phyloP scores from a whole-genome alignment of 2,888 invertebrate species.

The Taenaris catops region DNA sequence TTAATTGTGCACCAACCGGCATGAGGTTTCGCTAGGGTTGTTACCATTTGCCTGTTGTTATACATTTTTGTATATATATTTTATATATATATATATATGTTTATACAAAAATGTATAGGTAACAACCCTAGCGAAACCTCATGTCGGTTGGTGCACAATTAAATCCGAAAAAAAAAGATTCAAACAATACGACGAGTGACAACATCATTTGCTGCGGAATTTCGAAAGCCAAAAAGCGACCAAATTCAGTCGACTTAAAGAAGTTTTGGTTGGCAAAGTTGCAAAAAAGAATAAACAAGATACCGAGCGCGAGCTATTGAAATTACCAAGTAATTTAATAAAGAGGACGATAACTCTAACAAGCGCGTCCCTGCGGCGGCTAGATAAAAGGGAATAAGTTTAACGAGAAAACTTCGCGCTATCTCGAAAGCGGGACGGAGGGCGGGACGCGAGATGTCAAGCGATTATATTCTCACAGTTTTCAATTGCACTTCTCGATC shows the following conservation, averaged over 20 bases:
- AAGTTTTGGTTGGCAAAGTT: conserved; percentile 16
- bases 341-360: conserved; percentile 55
- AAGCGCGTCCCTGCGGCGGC: conserved; percentile 38
- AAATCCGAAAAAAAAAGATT: too few relatives aligned
- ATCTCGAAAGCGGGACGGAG: conserved; percentile 33
- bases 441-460: conserved; percentile 17
- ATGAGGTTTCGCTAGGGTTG: too few relatives aligned
- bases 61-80: too few relatives aligned
- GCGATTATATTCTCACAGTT: conserved; percentile 1
- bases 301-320: conserved; percentile 50
- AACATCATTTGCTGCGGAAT: conserved; percentile 10
- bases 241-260: conserved; percentile 5
- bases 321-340: conserved; percentile 74
- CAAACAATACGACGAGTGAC: conserved; percentile 8
- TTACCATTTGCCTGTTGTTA: too few relatives aligned
- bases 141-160: too few relatives aligned
- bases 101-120: too few relatives aligned
- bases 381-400: conserved; percentile 65
- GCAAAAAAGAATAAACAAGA: conserved; percentile 49
- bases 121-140: too few relatives aligned
- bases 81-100: too few relatives aligned
- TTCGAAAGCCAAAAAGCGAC: conserved; percentile 1
- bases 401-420: conserved; percentile 60
- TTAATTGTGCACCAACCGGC: too few relatives aligned
- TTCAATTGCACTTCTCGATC: conserved; percentile 6